Conservation (phyloP, 2,113 vertebrate species). For the Perca fluviatilis region DNA sequence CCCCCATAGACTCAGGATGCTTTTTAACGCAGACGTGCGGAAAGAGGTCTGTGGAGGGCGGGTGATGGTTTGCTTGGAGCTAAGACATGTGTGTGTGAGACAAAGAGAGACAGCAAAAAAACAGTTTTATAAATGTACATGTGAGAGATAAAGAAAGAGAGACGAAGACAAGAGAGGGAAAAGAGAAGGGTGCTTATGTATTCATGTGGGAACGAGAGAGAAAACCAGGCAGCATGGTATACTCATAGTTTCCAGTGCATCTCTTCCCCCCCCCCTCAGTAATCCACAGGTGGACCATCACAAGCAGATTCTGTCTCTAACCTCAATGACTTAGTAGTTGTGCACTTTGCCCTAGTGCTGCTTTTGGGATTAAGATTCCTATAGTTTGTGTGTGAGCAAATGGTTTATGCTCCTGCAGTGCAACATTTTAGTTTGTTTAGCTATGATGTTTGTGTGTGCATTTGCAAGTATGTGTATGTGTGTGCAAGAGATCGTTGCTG, state of each 20-base stretch:
- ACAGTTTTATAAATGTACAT: slow-evolving; percentile 36
- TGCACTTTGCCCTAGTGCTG: slow-evolving; percentile 61
- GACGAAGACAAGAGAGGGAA: background rate
- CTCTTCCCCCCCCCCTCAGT: slow-evolving; percentile 65
- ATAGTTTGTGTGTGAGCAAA: slow-evolving; percentile 62
- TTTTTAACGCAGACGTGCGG: slow-evolving; percentile 69
- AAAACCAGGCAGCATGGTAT: slow-evolving; percentile 47
- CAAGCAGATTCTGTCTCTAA: slow-evolving; percentile 70
- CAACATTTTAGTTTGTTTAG: slow-evolving; percentile 53
- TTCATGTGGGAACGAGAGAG: slow-evolving; percentile 47
- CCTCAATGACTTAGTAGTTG: slow-evolving; percentile 69
- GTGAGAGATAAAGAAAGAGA: slow-evolving; percentile 1
- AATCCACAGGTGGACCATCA: slow-evolving; percentile 83
- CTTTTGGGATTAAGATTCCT: slow-evolving; percentile 71
- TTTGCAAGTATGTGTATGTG: slow-evolving; percentile 35
- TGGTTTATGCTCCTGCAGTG: slow-evolving; percentile 60
- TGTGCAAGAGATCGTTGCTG: slow-evolving; percentile 57
- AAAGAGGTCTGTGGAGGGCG: slow-evolving; percentile 44
- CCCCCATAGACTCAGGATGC: slow-evolving; percentile 75
- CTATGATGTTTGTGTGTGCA: slow-evolving; percentile 51
- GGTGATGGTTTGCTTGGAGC: slow-evolving; percentile 52
- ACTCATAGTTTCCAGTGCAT: slow-evolving; percentile 79
- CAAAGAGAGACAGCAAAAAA: slow-evolving; percentile 7
- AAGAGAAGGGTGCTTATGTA: slow-evolving; percentile 32
- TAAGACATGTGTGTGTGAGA: slow-evolving; percentile 31